phyloP scores from a whole-genome alignment of 1,140 invertebrate species.

The Hyles vespertilio region DNA sequence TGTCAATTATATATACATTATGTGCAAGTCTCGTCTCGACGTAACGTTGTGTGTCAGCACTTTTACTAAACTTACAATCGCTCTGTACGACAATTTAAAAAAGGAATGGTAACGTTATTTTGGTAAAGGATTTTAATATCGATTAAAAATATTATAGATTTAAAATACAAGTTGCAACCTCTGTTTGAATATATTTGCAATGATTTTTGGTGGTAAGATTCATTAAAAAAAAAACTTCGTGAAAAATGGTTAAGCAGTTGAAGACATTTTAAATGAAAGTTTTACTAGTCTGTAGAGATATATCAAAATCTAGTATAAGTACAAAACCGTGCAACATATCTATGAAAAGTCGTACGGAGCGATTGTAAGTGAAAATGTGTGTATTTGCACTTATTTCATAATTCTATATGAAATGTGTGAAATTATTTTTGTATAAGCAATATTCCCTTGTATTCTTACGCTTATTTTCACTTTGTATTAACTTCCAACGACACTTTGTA shows the following conservation, averaged over 20 bases:
- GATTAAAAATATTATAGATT: no score
- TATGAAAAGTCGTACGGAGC: not conserved
- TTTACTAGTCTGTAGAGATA: not conserved
- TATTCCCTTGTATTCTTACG: no score
- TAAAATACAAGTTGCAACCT: no score
- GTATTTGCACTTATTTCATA: conserved; percentile 1
- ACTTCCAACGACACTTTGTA: no score
- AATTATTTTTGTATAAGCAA: conserved; percentile 3
- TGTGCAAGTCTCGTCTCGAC: conserved; percentile 6
- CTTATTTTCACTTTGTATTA: no score
- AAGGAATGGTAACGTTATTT: no score
- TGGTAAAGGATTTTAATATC: no score
- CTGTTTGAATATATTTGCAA: no score
- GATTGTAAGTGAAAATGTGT: not conserved
- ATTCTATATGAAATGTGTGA: not conserved
- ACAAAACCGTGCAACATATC: not conserved
- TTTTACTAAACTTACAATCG: conserved; percentile 1
- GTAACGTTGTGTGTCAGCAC: conserved; percentile 8
- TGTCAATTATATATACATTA: conserved; percentile 24
- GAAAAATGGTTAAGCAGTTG: no score
- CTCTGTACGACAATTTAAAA: not conserved
- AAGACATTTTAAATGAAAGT: not conserved
- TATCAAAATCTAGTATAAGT: not conserved
- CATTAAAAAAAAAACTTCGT: no score
- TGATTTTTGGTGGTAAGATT: no score